Evolutionary conservation across 1,140 invertebrate species (phyloP).

Genomic region (Diorhabda elongata): DNA sequence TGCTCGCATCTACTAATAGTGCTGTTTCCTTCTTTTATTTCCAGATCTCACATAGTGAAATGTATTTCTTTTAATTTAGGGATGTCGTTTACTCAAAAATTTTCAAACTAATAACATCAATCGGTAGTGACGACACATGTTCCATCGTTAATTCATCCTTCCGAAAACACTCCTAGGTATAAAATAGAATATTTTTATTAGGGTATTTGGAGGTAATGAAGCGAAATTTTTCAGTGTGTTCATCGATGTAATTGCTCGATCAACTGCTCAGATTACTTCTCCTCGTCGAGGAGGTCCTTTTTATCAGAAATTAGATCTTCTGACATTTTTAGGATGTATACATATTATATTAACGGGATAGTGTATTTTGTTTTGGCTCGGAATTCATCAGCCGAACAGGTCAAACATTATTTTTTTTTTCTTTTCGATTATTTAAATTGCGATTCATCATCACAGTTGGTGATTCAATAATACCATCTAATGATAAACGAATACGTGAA

Average conservation of each 20-base stretch:
- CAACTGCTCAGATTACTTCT: slow-evolving; percentile 14
- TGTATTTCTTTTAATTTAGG: no score
- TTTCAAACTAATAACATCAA: no score
- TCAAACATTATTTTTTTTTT: no score
- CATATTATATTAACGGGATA: slow-evolving; percentile 1
- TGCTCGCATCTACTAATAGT: no score
- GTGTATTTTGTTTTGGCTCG: background rate
- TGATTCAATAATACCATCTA: slow-evolving; percentile 15
- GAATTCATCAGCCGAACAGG: no score
- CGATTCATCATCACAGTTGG: slow-evolving; percentile 10
- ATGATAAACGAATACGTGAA: slow-evolving; percentile 10
- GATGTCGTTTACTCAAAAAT: no score
- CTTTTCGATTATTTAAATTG: no score
- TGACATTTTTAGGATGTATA: slow-evolving; percentile 9
- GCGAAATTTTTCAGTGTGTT: slow-evolving; percentile 17
- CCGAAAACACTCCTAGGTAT: background rate
- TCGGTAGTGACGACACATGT: no score
- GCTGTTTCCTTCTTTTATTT: no score
- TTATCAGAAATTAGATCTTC: slow-evolving; percentile 18
- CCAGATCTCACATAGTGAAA: no score
- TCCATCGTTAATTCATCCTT: no score
- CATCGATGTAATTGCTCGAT: slow-evolving; percentile 13
- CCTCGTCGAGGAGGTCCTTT: slow-evolving; percentile 13
- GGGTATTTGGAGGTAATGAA: slow-evolving; percentile 15
- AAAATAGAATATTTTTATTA: slow-evolving; percentile 6